Conservation (phyloP, 2,113 vertebrate species). For the Lynx canadensis region DNA sequence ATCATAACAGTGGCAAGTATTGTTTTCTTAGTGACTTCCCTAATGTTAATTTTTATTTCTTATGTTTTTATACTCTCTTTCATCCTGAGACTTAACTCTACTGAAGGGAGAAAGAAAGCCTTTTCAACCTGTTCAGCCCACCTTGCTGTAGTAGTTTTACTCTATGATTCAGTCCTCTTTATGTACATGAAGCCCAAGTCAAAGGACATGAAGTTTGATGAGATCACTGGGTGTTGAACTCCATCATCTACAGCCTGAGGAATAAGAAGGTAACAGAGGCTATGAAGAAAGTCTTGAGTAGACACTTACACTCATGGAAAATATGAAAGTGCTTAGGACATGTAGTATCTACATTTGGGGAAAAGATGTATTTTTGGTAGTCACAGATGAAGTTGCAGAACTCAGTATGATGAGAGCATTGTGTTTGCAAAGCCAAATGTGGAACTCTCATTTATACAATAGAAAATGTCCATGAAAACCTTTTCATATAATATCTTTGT, state of each 20-base stretch:
- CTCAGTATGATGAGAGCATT: not conserved
- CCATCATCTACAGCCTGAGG: slow-evolving; percentile 10
- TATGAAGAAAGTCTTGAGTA: not conserved
- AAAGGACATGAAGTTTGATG: slow-evolving; percentile 20
- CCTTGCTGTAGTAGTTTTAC: not conserved
- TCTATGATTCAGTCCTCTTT: slow-evolving; percentile 49
- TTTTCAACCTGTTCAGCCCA: slow-evolving; percentile 36
- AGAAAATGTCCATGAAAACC: not conserved
- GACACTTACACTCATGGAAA: not conserved
- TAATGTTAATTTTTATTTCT: slow-evolving; percentile 9
- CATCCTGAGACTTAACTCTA: slow-evolving; percentile 13
- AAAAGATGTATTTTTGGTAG: not conserved
- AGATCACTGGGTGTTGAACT: not conserved
- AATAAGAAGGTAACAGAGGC: slow-evolving; percentile 22
- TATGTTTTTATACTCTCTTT: slow-evolving; percentile 40
- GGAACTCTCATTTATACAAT: not conserved
- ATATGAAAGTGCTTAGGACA: not conserved
- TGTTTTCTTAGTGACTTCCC: not conserved
- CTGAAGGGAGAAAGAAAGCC: slow-evolving; percentile 17
- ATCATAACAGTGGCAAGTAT: not conserved
- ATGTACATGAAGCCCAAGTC: slow-evolving; percentile 55
- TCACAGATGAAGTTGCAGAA: not conserved
- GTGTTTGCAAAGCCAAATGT: not conserved
- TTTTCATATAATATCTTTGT: not conserved
- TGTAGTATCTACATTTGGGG: not conserved